phyloP scores from a whole-genome alignment of 2,797 vertebrate species.

The Pteronotus mesoamericanus region DNA sequence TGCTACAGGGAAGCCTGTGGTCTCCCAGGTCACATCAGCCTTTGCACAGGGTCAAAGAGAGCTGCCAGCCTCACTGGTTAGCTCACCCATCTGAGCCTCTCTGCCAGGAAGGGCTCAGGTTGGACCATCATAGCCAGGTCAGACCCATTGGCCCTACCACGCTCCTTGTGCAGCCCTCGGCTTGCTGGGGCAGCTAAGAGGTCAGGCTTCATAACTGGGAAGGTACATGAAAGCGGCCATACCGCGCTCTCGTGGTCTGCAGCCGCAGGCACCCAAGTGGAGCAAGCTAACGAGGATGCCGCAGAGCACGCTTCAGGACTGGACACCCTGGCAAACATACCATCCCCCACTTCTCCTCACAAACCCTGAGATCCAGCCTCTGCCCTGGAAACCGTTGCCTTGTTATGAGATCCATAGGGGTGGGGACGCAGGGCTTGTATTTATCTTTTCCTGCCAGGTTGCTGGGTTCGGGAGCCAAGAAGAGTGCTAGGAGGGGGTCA shows the following conservation, averaged over 20 bases:
- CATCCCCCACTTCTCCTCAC: neutral
- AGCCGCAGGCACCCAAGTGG: neutral
- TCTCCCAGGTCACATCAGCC: neutral
- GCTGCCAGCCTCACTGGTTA: neutral
- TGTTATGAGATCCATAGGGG: neutral
- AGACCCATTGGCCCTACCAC: neutral
- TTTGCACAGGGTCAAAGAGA: neutral
- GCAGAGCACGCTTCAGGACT: neutral
- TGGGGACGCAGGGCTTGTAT: neutral
- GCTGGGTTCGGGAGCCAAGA: conserved; percentile 35
- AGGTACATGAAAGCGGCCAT: neutral
- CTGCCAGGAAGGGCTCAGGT: neutral
- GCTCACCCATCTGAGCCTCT: neutral
- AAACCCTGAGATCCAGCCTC: neutral
- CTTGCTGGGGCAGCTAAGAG: neutral
- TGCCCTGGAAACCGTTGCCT: conserved; percentile 7
- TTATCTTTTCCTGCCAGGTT: conserved; percentile 71
- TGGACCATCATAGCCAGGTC: neutral
- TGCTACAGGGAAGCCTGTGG: too few species aligned
- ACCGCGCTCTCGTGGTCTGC: neutral
- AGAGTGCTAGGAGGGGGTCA: neutral
- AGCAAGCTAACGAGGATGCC: neutral
- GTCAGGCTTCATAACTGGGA: neutral
- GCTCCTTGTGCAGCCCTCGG: neutral
- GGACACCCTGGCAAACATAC: neutral